Evolutionary conservation across 2,888 invertebrate species (phyloP).

Genomic region (Osedax frankpressi): DNA sequence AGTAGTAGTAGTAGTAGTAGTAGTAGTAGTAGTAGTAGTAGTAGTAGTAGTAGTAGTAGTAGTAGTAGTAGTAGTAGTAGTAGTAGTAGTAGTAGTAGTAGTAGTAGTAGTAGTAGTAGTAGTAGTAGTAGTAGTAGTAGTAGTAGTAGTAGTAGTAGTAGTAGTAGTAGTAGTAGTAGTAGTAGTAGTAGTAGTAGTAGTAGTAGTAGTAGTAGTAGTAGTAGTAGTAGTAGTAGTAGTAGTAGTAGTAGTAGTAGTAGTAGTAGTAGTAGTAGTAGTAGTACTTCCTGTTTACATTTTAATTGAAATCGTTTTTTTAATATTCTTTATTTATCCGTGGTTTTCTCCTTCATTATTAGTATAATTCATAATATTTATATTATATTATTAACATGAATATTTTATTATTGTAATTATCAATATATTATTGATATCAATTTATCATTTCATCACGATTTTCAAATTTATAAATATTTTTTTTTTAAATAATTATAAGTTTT

Average conservation of each 20-base stretch:
- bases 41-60: not conserved
- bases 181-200: not conserved
- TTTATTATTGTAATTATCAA: too few relatives aligned
- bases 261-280: conserved; percentile 3
- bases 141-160: not conserved
- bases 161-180: not conserved
- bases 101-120: conserved; percentile 1
- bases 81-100: conserved; percentile 10
- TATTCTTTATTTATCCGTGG: too few relatives aligned
- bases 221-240: conserved; percentile 10
- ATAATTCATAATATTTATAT: too few relatives aligned
- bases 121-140: not conserved
- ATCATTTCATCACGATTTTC: too few relatives aligned
- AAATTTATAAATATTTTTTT: too few relatives aligned
- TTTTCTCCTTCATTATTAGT: too few relatives aligned
- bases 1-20: not conserved
- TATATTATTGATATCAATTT: too few relatives aligned
- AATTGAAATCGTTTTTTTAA: too few relatives aligned
- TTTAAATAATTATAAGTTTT: too few relatives aligned
- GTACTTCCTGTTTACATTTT: too few relatives aligned
- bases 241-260: conserved; percentile 12
- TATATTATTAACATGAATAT: too few relatives aligned
- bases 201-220: conserved; percentile 10
- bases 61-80: conserved; percentile 3
- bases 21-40: conserved; percentile 3